Percentiles rank a stretch among this genome's conserved stretches.
phyloP scores from a whole-genome alignment of 2,113 vertebrate species.

The Saccopteryx leptura region DNA sequence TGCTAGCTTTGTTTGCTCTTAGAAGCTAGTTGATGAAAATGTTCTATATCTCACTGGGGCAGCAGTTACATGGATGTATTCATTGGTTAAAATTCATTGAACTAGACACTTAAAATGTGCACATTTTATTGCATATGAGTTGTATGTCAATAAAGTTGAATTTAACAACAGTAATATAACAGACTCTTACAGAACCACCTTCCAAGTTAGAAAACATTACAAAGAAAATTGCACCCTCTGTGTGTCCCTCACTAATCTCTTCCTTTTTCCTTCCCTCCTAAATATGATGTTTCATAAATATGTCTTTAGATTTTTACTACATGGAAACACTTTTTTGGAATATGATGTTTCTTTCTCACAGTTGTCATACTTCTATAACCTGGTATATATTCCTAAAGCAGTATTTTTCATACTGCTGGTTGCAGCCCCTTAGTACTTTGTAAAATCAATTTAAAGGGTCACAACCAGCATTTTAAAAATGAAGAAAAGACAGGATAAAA shows the following conservation, averaged over 20 bases:
- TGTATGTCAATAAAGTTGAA: neutral
- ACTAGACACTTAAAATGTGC: neutral
- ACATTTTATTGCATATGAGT: neutral
- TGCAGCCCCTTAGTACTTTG: neutral
- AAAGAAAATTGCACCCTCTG: neutral
- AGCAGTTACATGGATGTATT: neutral
- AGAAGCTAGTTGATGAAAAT: neutral
- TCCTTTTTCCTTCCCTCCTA: neutral
- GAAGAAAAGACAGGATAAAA: neutral
- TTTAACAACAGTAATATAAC: neutral
- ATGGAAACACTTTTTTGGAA: neutral
- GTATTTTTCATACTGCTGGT: neutral
- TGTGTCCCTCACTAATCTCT: neutral
- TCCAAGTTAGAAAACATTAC: neutral
- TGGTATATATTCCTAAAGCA: neutral
- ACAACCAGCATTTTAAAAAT: neutral
- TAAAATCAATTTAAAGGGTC: neutral
- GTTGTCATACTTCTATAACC: neutral
- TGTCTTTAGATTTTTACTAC: neutral
- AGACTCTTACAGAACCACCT: neutral
- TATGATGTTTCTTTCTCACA: neutral
- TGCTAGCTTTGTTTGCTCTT: neutral
- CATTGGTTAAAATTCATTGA: neutral
- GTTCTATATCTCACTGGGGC: neutral
- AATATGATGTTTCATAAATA: neutral